Conservation (phyloP, 2,113 vertebrate genomes). For the Capreolus pygargus region DNA sequence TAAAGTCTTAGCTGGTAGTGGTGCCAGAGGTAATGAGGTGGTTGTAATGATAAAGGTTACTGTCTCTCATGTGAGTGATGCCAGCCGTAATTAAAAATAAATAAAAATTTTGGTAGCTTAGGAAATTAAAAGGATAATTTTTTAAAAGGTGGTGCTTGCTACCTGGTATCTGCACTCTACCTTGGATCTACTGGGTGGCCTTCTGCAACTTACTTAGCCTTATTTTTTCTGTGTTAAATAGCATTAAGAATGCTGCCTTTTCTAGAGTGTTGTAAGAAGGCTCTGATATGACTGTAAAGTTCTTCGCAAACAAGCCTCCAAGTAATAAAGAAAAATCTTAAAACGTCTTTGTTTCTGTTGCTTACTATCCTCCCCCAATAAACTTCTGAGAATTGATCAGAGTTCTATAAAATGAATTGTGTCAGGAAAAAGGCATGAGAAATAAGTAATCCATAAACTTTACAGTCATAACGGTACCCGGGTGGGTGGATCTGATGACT, state of each 20-base stretch:
- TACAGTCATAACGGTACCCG: conserved; percentile 48
- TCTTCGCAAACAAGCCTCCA: conserved; percentile 24
- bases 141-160: background rate
- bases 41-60: background rate
- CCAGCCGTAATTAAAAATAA: background rate
- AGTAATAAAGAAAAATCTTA: conserved; percentile 28
- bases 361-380: background rate
- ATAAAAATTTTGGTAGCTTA: background rate
- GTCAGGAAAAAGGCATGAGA: conserved; percentile 15
- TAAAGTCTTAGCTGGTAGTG: background rate
- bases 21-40: background rate
- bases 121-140: background rate
- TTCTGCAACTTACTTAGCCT: background rate
- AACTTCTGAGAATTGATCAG: conserved; percentile 48
- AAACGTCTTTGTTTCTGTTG: conserved; percentile 35
- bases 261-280: background rate
- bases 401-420: conserved; percentile 44
- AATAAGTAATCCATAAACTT: conserved; percentile 70
- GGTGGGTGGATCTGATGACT: conserved; percentile 67
- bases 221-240: background rate
- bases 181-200: background rate
- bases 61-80: background rate
- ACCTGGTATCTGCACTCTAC: background rate
- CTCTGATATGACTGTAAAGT: background rate
- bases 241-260: background rate